A percentile compares a stretch with the other conserved stretches of the same genome.
Evolutionary conservation across 2,797 vertebrate genomes (phyloP).

Genomic region (Sus cebifrons): DNA sequence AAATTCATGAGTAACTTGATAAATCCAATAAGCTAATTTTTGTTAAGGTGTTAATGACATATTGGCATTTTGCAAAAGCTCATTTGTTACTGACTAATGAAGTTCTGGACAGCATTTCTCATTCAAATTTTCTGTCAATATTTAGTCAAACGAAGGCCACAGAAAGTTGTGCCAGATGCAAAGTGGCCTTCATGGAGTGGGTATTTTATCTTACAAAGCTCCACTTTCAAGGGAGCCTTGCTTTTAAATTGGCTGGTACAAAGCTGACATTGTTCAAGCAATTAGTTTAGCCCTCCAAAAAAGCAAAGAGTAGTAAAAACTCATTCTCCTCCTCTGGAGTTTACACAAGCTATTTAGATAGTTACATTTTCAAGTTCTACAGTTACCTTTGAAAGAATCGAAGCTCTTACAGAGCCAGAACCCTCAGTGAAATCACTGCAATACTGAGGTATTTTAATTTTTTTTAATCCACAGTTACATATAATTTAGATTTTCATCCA

Average conservation of each 20-base stretch:
- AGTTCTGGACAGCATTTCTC: constrained; percentile 38
- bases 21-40: constrained; percentile 63
- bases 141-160: neutral
- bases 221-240: constrained; percentile 10
- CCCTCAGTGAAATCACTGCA: neutral
- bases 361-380: neutral
- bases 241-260: neutral
- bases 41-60: constrained; percentile 31
- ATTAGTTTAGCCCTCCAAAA: neutral
- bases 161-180: neutral
- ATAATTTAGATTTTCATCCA: neutral
- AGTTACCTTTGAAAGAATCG: neutral
- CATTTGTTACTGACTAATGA: constrained; percentile 60
- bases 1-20: constrained; percentile 6
- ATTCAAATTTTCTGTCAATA: constrained; percentile 66
- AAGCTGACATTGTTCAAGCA: neutral
- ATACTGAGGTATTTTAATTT: neutral
- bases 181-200: neutral
- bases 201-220: neutral
- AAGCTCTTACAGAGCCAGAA: neutral
- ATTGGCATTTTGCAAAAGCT: constrained; percentile 60
- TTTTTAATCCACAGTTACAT: neutral
- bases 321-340: neutral
- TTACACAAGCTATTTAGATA: neutral
- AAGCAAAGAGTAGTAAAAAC: neutral